Evolutionary conservation across 2,888 invertebrate species (phyloP), one percentile per base, ranked within the genome.

Genomic region (Empis livida): DNA sequence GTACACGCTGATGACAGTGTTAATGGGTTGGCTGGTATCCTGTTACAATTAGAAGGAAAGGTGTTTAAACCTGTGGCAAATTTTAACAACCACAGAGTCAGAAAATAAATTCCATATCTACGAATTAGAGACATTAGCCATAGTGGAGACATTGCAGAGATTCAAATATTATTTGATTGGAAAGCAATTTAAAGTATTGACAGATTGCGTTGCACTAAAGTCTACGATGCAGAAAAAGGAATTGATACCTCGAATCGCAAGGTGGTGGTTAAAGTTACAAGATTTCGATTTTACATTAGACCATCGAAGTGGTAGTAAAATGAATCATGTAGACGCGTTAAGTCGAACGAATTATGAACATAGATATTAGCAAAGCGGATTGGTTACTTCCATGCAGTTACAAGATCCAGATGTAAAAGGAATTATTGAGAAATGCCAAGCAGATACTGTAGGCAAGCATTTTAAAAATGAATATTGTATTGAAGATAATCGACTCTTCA

Each of bases 401-500:
- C 10, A 14, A 16, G 43, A 43, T 17, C 27, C 23, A 15, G 16
- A 31, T 9, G 30, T 43, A 8, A 35, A 35, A 35, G n/a, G 17
- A 1, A 15, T 38, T 13, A 17, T 31, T 35, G 27, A 37, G 11
- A 20, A 35, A 9, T 31, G 14, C 15, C n/a, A 42, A 14, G 14
- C 30, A 9, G 37, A 41, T 38, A 15, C 30, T 5, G 41, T 32
- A 10, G 13, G 42, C 15, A 32, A 42, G 27, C 43, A 15, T 32
- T 44, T 43, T 16, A 49, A 27, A 6, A 51, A 48, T 44, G 47
- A 53, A 20, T 52, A 52, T 42, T 41, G 39, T 13, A 38, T 53
- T 10, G n/a, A 44, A n/a, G 44, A 53, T 43, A 17, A 49, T 16
- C 44, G 54, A 5, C 37, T 55, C n/a, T 48, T 49, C 37, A 48